These are phyloP conservation scores for Tinamus major DNA, from an alignment of 2,797 vertebrate genomes.

Conservation along the genomic window DNA sequence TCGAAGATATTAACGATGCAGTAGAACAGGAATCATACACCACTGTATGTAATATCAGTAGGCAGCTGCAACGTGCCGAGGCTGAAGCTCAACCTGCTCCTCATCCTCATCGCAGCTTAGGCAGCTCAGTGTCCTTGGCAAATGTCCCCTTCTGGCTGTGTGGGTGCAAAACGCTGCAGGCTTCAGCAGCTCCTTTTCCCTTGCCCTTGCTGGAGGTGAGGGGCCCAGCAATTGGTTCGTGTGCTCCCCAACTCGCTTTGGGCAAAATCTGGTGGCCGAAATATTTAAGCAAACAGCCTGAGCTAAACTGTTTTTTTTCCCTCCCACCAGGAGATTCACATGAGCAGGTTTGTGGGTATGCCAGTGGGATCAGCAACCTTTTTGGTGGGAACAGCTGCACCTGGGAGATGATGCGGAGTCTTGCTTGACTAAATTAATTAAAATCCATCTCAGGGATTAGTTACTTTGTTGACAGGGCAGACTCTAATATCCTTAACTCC, in stretches of 20 bases:
- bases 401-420: slow-evolving; percentile 37
- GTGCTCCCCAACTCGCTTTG: neutral
- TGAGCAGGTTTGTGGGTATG: fast-evolving
- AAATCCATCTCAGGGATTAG: slow-evolving; percentile 38
- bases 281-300: neutral
- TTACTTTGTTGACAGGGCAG: neutral
- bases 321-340: fast-evolving
- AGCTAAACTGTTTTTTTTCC: neutral
- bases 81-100: fast-evolving
- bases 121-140: fast-evolving
- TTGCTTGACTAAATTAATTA: slow-evolving; percentile 59
- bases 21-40: neutral
- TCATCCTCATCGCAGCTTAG: neutral
- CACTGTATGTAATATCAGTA: neutral
- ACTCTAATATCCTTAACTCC: slow-evolving; percentile 36
- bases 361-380: neutral
- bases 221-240: neutral
- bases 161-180: no score
- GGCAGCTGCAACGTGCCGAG: neutral
- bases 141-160: no score
- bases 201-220: neutral
- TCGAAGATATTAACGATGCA: neutral
- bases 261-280: neutral
- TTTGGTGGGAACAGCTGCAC: slow-evolving; percentile 53
- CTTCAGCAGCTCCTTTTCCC: neutral